Conservation (phyloP, 2,113 vertebrate species). For the Colistium nudipinnis region DNA sequence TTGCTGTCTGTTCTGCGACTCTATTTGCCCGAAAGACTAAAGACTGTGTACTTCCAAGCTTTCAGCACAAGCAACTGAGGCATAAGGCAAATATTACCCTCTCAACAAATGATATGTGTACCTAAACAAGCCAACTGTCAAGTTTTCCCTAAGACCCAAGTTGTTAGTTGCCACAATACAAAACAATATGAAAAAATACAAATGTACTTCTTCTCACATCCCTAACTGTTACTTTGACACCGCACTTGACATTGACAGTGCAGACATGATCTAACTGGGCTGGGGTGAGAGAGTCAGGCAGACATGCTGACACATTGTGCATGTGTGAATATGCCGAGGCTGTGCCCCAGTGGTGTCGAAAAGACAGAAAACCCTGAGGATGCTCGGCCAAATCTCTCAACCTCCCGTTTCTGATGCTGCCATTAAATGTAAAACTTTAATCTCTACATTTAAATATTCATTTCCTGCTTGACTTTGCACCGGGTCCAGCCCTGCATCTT, state of each 20-base stretch:
- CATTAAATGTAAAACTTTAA: background rate
- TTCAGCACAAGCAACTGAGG: background rate
- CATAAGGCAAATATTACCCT: background rate
- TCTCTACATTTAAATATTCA: background rate
- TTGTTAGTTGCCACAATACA: too few relatives aligned
- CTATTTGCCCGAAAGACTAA: constrained; percentile 21
- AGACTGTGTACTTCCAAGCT: background rate
- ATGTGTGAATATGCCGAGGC: constrained; percentile 14
- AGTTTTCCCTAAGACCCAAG: background rate
- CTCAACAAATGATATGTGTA: background rate
- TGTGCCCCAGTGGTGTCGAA: background rate
- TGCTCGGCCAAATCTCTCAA: background rate
- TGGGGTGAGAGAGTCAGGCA: background rate
- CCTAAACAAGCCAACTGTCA: background rate
- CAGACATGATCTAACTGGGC: background rate
- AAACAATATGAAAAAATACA: too few relatives aligned
- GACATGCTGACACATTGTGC: background rate
- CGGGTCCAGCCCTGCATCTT: background rate
- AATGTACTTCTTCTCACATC: constrained; percentile 13
- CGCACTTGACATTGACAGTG: background rate
- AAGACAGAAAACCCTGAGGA: constrained; percentile 2
- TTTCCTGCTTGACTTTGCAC: background rate
- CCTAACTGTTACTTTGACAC: constrained; percentile 9
- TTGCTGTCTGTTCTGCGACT: background rate
- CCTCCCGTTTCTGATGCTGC: background rate